A percentile compares a stretch with the other conserved stretches of the same genome.
Evolutionary conservation across 53 echinoderm and acorn worm genomes (phyloP).

Genomic region (Arbacia lixula): DNA sequence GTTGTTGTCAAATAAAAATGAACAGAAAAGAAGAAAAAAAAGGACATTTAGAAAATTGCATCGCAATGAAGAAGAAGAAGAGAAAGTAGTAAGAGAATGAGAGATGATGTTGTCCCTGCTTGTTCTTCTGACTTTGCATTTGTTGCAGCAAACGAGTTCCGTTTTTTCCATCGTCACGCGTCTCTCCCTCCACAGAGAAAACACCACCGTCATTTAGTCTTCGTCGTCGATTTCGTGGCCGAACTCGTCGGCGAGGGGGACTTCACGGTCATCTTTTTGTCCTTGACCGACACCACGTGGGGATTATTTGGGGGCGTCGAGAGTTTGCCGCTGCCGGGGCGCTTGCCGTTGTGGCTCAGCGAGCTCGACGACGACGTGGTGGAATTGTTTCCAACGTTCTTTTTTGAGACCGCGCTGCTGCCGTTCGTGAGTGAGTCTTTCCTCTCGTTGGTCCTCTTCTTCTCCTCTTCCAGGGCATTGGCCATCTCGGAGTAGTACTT

Average conservation of each 20-base stretch:
- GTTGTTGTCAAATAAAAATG: too few relatives aligned
- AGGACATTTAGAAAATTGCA: not conserved
- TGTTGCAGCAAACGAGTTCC: conserved; percentile 34
- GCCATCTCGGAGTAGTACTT: conserved; percentile 97
- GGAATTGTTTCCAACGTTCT: conserved; percentile 68
- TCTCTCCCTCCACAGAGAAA: conserved; percentile 47
- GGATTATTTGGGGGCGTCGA: not conserved
- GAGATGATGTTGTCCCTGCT: not conserved
- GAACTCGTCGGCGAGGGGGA: conserved; percentile 26
- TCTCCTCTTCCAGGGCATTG: conserved; percentile 94
- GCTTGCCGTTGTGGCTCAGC: conserved; percentile 33
- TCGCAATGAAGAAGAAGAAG: not conserved
- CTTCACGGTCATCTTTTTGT: conserved; percentile 5
- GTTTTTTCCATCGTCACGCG: not conserved
- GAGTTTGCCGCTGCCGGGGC: conserved; percentile 17
- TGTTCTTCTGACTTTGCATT: not conserved
- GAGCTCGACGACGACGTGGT: conserved; percentile 47
- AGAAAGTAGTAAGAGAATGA: not conserved
- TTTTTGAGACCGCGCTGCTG: conserved; percentile 64
- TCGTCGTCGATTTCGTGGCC: conserved; percentile 34
- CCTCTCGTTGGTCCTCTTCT: conserved; percentile 67
- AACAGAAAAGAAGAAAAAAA: too few relatives aligned
- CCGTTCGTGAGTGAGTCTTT: conserved; percentile 53
- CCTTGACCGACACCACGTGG: conserved; percentile 3
- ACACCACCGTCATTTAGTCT: conserved; percentile 62